Evolutionary conservation across 1,140 invertebrate species (phyloP), one percentile per base, ranked within the genome.

Genomic region (Mamestra configurata): DNA sequence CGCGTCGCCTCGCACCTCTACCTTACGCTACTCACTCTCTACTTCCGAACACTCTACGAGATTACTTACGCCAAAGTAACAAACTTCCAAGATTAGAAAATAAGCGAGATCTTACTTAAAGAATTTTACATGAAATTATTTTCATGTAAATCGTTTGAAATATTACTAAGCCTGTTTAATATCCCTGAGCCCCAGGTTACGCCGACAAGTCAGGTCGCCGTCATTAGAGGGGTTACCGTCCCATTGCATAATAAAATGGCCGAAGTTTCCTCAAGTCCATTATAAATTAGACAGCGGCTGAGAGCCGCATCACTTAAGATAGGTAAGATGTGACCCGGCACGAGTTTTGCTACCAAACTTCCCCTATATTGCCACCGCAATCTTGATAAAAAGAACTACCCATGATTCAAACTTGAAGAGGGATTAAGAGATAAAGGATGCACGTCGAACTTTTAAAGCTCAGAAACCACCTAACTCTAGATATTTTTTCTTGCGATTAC

Each of bases 171-270:
- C 81, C 81, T 87, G 86, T 87, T 91, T 91, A 92, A 91, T 84
- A 90, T 86, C 84, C 77, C 79, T 77, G 79, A 89, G 87, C 85
- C 80, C 77, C 89, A 89, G 92, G 90, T 89, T 91, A 86, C 77
- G 82, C 75, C 82, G 83, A 85, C 80, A 87, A 93, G 89, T 92
- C 89, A 91, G 92, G 89, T 92, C 88, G 88, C 77, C 89, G 88
- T 94, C 93, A 92, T 93, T 95, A 95, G 90, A 91, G 89, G 90
- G 91, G 91, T 92, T 92, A 90, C 92, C 90, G 85, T 91, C 89
- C 89, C 93, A 94, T 93, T 93, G 92, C 92, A 94, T 95, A 94
- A 95, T 95, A 95, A 95, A 95, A 95, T 94, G 93, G 89, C 80
- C 90, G 82, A 95, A 95, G 91, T 94, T 94, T 93, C 89, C 92